Conservation (phyloP, 2,797 vertebrate species). For the Salmo trutta region DNA sequence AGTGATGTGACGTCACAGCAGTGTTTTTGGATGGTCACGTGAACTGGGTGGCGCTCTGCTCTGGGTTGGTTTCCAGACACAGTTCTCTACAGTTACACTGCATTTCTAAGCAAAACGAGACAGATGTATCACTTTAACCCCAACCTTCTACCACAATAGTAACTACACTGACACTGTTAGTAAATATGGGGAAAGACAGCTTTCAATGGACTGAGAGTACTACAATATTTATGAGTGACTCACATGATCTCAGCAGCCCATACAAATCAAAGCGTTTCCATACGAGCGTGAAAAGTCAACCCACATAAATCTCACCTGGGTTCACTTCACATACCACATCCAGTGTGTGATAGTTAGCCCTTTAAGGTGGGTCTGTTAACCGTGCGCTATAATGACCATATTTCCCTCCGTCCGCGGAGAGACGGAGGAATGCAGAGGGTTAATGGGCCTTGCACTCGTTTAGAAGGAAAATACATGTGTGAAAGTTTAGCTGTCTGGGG, state of each 20-base stretch:
- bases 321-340: background rate
- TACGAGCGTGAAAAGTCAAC: background rate
- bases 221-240: background rate
- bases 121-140: background rate
- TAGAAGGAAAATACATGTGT: background rate
- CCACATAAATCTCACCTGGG: background rate
- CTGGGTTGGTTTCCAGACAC: background rate
- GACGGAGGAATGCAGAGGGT: slow-evolving; percentile 1
- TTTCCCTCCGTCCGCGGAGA: background rate
- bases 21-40: slow-evolving; percentile 1
- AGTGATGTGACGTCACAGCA: slow-evolving; percentile 1
- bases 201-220: background rate
- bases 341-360: background rate
- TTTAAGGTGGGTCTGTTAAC: background rate
- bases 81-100: background rate
- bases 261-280: slow-evolving; percentile 1
- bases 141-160: background rate
- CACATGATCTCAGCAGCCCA: background rate
- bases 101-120: background rate
- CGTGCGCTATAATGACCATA: background rate
- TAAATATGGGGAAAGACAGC: background rate
- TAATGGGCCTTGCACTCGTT: background rate
- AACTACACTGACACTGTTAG: background rate
- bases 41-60: background rate
- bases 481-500: background rate